Conservation (phyloP, 2,888 invertebrate genomes). For the Drosophila prolongata region DNA sequence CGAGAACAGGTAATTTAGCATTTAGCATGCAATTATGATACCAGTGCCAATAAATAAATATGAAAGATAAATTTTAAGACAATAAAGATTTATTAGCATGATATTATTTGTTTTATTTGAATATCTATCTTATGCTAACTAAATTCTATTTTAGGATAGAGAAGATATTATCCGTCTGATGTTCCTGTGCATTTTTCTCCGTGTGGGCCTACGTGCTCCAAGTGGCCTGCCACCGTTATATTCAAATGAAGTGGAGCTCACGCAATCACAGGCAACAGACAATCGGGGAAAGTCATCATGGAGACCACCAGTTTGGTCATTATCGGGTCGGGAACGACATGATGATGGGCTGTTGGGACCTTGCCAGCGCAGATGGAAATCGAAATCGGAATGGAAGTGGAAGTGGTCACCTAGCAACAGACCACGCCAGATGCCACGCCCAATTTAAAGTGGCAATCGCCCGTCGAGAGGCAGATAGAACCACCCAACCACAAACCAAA, state of each 20-base stretch:
- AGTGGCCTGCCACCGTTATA: conserved; percentile 41
- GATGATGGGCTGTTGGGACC: conserved; percentile 22
- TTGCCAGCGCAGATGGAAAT: conserved; percentile 21
- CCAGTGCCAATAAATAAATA: too few species aligned
- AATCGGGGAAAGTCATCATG: conserved; percentile 19
- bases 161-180: not conserved
- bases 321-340: conserved; percentile 4
- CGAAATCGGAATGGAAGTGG: conserved; percentile 2
- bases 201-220: conserved; percentile 40
- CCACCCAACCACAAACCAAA: conserved; percentile 9
- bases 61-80: too few species aligned
- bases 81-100: too few species aligned
- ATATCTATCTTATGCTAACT: not conserved
- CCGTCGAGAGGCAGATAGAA: conserved; percentile 9
- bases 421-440: conserved; percentile 4
- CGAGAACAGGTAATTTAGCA: too few species aligned
- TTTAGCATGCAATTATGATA: too few species aligned
- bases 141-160: not conserved
- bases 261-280: conserved; percentile 31
- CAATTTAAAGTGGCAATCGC: conserved; percentile 23
- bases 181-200: conserved; percentile 2
- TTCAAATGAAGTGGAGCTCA: conserved; percentile 41
- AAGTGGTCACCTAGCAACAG: conserved; percentile 52
- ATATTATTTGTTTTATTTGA: too few species aligned
- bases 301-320: conserved; percentile 29